Evolutionary conservation across 37 sponge, comb jelly and placozoan genomes (phyloP).

Genomic region (Oscarella lobularis): DNA sequence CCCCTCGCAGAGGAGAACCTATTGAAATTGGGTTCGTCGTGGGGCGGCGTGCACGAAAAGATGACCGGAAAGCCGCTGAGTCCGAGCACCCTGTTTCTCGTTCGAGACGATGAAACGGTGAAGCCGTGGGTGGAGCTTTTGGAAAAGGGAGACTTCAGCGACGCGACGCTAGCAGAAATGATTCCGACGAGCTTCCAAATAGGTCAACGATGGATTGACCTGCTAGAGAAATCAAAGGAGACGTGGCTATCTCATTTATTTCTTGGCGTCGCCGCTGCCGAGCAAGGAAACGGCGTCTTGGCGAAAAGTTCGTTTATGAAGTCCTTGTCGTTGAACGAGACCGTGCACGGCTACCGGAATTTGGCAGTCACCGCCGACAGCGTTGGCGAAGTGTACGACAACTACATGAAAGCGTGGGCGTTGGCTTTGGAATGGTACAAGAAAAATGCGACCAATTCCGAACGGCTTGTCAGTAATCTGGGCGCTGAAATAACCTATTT

Average conservation of each 20-base stretch:
- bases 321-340: neutral
- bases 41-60: neutral
- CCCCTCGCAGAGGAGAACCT: neutral
- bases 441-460: neutral
- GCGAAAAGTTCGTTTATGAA: neutral
- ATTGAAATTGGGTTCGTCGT: neutral
- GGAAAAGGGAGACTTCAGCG: neutral
- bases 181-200: neutral
- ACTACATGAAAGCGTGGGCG: conserved; percentile 1
- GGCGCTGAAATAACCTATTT: neutral
- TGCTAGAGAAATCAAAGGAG: neutral
- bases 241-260: neutral
- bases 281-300: neutral
- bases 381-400: neutral
- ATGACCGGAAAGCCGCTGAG: neutral
- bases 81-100: neutral
- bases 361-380: neutral
- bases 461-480: neutral
- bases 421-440: neutral
- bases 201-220: neutral
- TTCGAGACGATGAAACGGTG: neutral
- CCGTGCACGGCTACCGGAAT: neutral
- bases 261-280: neutral
- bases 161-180: neutral
- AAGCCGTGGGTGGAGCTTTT: neutral